Evolutionary conservation across 1,140 invertebrate species (phyloP).

Genomic region (Epicauta chinensis): DNA sequence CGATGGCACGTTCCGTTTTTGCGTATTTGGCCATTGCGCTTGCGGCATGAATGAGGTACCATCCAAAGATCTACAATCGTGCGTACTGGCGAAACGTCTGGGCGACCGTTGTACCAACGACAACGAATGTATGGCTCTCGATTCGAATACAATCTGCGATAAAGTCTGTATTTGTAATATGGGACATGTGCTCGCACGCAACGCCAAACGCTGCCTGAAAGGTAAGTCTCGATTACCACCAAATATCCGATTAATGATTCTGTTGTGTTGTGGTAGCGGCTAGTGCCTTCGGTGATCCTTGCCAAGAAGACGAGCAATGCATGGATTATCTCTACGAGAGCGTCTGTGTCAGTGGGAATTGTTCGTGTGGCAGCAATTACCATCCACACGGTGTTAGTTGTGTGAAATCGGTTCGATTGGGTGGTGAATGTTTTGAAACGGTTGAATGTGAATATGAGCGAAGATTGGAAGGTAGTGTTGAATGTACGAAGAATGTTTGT

Average conservation of each 20-base stretch:
- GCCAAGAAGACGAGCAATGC: conserved; percentile 26
- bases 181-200: conserved; percentile 19
- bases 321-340: conserved; percentile 21
- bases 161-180: conserved; percentile 21
- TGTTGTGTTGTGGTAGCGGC: conserved; percentile 21
- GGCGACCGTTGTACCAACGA: conserved; percentile 21
- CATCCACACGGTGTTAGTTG: conserved; percentile 18
- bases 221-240: conserved; percentile 6
- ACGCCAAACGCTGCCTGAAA: conserved; percentile 21
- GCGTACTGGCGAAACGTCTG: conserved; percentile 15
- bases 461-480: background rate
- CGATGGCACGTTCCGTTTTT: conserved; percentile 20
- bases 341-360: conserved; percentile 17
- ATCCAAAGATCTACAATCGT: conserved; percentile 13
- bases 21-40: conserved; percentile 20
- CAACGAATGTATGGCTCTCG: conserved; percentile 16
- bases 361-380: conserved; percentile 18
- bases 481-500: background rate
- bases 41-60: conserved; percentile 13
- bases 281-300: conserved; percentile 22
- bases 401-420: conserved; percentile 10
- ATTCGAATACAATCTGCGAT: conserved; percentile 16
- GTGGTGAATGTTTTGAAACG: conserved; percentile 12
- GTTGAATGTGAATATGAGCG: conserved; percentile 4
- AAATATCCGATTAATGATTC: background rate